These are phyloP conservation scores for Shinisaurus crocodilurus DNA, from an alignment of 2,113 vertebrate genomes.

Conservation along the genomic window DNA sequence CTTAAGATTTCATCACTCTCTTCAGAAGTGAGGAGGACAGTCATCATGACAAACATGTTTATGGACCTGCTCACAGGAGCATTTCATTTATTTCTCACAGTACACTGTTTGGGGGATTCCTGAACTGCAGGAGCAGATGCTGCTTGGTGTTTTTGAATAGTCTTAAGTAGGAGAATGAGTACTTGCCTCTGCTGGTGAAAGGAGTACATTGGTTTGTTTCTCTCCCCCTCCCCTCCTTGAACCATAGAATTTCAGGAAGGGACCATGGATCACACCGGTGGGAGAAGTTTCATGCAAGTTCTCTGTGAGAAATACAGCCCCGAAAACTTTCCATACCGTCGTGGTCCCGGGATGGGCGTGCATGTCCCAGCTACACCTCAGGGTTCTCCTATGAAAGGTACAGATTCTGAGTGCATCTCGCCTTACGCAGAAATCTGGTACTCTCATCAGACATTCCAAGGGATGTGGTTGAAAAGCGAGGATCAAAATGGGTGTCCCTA, in stretches of 20 bases:
- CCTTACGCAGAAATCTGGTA: background rate
- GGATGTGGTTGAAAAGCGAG: background rate
- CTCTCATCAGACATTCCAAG: background rate
- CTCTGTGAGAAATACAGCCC: constrained; percentile 97
- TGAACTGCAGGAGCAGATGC: too few relatives aligned
- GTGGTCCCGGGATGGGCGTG: constrained; percentile 92
- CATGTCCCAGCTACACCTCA: constrained; percentile 90
- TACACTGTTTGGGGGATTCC: background rate
- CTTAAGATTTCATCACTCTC: background rate
- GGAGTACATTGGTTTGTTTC: background rate
- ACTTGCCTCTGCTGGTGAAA: fast-evolving
- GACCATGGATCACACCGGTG: constrained; percentile 88
- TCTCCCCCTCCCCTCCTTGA: constrained; percentile 38
- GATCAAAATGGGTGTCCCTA: background rate
- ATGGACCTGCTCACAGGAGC: background rate
- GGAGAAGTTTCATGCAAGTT: constrained; percentile 93
- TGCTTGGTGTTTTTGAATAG: background rate
- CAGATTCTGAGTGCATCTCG: background rate
- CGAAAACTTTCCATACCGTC: constrained; percentile 94
- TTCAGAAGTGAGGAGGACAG: background rate
- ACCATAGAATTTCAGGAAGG: constrained; percentile 73
- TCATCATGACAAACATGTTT: background rate
- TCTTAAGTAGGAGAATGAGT: background rate
- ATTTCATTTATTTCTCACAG: background rate
- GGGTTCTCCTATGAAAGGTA: constrained; percentile 96